phyloP scores from a whole-genome alignment of 2,113 vertebrate species.

The Pongo abelii region DNA sequence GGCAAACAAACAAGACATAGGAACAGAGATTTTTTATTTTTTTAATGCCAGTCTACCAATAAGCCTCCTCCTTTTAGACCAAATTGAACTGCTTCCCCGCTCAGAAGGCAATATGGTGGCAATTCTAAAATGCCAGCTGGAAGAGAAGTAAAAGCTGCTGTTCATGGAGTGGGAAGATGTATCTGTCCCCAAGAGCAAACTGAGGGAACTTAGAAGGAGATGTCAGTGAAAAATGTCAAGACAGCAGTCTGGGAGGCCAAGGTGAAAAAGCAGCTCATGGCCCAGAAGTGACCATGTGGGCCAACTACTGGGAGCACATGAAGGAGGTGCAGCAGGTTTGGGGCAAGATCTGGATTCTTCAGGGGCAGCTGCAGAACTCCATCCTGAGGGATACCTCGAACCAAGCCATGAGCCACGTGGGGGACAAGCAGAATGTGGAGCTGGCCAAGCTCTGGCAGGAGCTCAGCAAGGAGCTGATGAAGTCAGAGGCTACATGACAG shows the following conservation, averaged over 20 bases:
- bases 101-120: no score
- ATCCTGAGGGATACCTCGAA: background rate
- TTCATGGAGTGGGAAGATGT: conserved; percentile 89
- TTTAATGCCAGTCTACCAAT: no score
- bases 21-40: no score
- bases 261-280: background rate
- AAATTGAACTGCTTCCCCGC: no score
- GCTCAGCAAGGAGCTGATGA: background rate
- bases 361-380: background rate
- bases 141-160: conserved; percentile 94
- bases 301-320: background rate
- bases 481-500: conserved; percentile 47
- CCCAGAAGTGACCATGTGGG: background rate
- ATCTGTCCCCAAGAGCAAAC: conserved; percentile 87
- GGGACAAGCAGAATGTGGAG: background rate
- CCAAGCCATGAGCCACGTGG: background rate
- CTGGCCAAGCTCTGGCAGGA: background rate
- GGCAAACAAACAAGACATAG: no score
- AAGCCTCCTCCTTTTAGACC: no score
- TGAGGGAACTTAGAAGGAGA: conserved; percentile 91
- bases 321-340: background rate
- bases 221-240: background rate
- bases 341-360: background rate
- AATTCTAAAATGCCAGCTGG: conserved; percentile 92
- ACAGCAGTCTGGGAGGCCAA: background rate